Evolutionary conservation across 2,797 vertebrate genomes (phyloP).

Genomic region (Diglossa cyanea): DNA sequence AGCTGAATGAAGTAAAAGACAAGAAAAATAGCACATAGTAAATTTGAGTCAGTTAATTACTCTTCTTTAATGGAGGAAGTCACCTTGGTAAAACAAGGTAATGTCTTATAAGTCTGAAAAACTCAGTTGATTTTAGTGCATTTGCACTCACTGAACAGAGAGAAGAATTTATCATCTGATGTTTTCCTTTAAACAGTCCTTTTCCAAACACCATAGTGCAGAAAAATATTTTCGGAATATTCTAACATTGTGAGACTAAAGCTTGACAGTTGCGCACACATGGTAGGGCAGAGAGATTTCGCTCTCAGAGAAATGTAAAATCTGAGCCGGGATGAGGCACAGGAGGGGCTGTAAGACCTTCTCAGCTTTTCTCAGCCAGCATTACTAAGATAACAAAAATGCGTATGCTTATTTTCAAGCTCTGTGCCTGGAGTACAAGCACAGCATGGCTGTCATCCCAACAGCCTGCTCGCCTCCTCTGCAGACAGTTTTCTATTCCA

Average conservation of each 20-base stretch:
- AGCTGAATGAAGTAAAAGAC: not conserved
- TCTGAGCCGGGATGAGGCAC: not conserved
- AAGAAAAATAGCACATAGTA: not conserved
- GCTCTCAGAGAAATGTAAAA: not conserved
- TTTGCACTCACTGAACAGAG: not conserved
- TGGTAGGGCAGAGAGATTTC: not conserved
- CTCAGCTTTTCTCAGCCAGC: not conserved
- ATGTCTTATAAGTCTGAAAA: not conserved
- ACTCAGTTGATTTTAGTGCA: not conserved
- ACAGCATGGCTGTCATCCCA: constrained; percentile 32
- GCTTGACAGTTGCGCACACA: not conserved
- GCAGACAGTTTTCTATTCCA: constrained; percentile 56
- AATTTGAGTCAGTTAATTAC: not conserved
- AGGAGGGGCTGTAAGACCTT: not conserved
- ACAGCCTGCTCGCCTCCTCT: constrained; percentile 41
- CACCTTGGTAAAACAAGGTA: not conserved
- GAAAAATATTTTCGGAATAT: not conserved
- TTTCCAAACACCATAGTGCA: not conserved
- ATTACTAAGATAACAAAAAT: constrained; percentile 50
- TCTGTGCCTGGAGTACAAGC: not conserved
- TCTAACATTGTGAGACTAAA: not conserved
- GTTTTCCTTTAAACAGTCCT: not conserved
- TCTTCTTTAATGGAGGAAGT: not conserved
- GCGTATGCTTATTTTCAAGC: not conserved
- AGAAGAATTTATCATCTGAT: not conserved